These are phyloP conservation scores for Temnothorax curvispinosus DNA, from an alignment of 1,140 invertebrate genomes.

Conservation along the genomic window DNA sequence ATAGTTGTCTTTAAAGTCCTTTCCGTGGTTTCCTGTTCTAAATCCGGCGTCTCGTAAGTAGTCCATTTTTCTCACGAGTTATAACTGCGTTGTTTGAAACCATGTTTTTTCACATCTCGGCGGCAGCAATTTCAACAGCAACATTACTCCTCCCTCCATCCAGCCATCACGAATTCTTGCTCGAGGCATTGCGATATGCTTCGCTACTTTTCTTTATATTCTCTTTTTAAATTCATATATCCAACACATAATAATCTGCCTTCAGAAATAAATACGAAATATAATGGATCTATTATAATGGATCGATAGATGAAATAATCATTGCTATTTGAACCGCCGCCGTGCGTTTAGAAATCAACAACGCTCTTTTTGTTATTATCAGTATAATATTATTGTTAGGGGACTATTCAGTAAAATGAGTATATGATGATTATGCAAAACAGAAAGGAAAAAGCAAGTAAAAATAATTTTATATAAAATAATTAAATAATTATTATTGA, in stretches of 20 bases:
- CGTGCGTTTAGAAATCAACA: neutral
- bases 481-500: neutral
- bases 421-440: neutral
- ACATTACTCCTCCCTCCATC: conserved; percentile 53
- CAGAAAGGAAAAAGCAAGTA: neutral
- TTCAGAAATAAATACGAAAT: neutral
- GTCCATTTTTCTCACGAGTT: neutral
- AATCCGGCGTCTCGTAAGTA: conserved; percentile 57
- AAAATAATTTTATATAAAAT: neutral
- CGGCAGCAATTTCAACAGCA: conserved; percentile 67
- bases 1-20: conserved; percentile 41
- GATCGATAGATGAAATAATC: neutral
- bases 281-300: neutral
- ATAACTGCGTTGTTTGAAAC: neutral
- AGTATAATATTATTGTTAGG: neutral
- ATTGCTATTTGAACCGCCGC: neutral
- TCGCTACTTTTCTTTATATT: neutral
- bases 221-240: neutral
- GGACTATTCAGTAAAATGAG: neutral
- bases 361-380: neutral
- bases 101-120: conserved; percentile 51
- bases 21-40: conserved; percentile 63
- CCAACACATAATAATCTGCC: neutral
- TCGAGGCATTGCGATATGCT: conserved; percentile 20
- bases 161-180: conserved; percentile 73